These are phyloP conservation scores for Daubentonia madagascariensis DNA, from an alignment of 2,113 vertebrate species.

Conservation along the genomic window DNA sequence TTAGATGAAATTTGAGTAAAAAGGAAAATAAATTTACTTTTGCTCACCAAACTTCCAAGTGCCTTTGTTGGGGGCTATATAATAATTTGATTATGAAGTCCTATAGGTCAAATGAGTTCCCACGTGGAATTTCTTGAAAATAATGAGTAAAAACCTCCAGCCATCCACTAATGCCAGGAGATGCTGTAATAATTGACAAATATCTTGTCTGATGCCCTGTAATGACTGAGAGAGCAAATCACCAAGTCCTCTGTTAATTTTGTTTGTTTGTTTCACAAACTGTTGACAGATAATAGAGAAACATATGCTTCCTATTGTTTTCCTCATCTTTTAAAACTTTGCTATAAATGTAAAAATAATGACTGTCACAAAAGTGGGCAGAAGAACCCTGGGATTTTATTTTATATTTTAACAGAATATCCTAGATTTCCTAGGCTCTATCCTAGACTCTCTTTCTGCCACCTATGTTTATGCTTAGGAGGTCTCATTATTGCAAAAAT, in stretches of 20 bases:
- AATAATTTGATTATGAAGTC: conserved; percentile 5
- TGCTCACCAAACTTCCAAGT: background rate
- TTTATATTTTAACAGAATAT: conserved; percentile 44
- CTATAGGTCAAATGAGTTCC: background rate
- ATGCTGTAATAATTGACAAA: conserved; percentile 33
- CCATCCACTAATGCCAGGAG: background rate
- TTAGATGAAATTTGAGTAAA: background rate
- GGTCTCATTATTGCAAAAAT: conserved; percentile 62
- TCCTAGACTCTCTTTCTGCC: conserved; percentile 43
- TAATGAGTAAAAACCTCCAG: background rate
- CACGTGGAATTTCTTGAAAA: conserved; percentile 41
- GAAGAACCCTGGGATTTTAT: conserved; percentile 33
- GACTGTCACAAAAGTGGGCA: conserved; percentile 49
- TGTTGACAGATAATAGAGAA: conserved; percentile 27
- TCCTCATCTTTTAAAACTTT: conserved; percentile 49
- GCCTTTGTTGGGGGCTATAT: background rate
- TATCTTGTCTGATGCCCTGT: background rate
- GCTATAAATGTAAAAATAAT: conserved; percentile 54
- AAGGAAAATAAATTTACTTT: background rate
- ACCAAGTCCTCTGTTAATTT: background rate
- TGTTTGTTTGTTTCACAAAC: background rate
- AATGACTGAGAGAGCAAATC: conserved; percentile 47
- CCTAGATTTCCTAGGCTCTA: conserved; percentile 25
- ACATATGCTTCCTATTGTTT: conserved; percentile 27
- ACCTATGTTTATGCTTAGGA: conserved; percentile 1